These are phyloP conservation scores for Peromyscus leucopus DNA, from an alignment of 2,113 vertebrate genomes.

Conservation along the genomic window DNA sequence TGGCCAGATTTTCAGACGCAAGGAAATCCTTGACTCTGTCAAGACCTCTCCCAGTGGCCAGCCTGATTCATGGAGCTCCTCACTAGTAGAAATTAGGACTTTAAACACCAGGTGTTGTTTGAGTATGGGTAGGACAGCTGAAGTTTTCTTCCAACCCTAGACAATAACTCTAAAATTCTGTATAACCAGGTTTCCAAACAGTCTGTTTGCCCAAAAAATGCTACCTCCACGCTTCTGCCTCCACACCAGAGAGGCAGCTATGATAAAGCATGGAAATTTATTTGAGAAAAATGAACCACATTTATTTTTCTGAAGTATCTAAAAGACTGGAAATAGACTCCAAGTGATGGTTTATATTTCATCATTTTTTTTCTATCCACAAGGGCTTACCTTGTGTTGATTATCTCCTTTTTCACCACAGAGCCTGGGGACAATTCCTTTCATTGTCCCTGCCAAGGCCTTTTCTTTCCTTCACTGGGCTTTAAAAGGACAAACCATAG, in stretches of 20 bases:
- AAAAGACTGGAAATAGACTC: conserved; percentile 59
- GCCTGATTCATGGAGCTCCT: neutral
- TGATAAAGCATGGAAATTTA: conserved; percentile 55
- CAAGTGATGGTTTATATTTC: conserved; percentile 57
- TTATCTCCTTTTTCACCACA: neutral
- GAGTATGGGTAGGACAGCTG: neutral
- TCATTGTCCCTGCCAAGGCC: conserved; percentile 37
- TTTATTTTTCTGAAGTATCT: conserved; percentile 61
- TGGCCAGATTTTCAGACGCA: rapidly evolving
- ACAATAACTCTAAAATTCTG: neutral
- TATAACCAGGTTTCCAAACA: neutral
- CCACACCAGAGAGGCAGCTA: neutral
- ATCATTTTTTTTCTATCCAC: neutral
- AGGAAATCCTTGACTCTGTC: neutral
- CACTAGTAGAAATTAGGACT: neutral
- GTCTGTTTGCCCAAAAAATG: neutral
- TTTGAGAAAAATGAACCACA: conserved; percentile 68
- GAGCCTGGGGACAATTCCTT: neutral
- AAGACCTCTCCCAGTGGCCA: neutral
- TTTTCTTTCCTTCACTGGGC: conserved; percentile 35
- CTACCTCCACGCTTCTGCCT: neutral
- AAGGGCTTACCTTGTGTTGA: conserved; percentile 3
- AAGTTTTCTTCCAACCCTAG: neutral
- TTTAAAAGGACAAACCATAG: conserved; percentile 57
- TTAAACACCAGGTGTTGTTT: neutral